phyloP scores from a whole-genome alignment of 2,888 invertebrate genomes.

The Trichopoda pennipes region DNA sequence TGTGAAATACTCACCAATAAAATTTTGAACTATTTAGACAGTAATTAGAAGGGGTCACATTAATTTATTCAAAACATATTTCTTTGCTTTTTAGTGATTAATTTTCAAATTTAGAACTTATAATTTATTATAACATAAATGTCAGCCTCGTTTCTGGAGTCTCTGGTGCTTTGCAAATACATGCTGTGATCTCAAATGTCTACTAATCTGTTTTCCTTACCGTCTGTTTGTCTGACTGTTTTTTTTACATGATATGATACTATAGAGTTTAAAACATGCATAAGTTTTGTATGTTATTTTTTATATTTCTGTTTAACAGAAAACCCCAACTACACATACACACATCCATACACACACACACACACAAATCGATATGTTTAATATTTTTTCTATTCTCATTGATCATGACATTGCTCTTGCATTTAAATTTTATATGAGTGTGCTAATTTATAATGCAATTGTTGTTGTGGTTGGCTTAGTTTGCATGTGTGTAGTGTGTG shows the following conservation, averaged over 20 bases:
- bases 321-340: slow-evolving; percentile 20
- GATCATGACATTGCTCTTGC: slow-evolving; percentile 65
- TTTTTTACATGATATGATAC: slow-evolving; percentile 39
- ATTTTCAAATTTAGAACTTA: neutral
- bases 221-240: neutral
- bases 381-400: slow-evolving; percentile 41
- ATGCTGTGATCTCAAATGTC: slow-evolving; percentile 24
- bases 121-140: neutral
- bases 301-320: slow-evolving; percentile 33
- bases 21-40: no score
- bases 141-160: neutral
- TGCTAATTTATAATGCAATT: slow-evolving; percentile 13
- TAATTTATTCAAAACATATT: no score
- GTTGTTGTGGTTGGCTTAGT: neutral
- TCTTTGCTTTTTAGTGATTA: no score
- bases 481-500: neutral
- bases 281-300: neutral
- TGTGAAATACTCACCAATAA: no score
- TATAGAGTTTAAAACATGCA: slow-evolving; percentile 49
- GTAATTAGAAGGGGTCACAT: no score
- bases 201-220: slow-evolving; percentile 2
- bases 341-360: slow-evolving; percentile 21
- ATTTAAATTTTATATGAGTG: slow-evolving; percentile 24
- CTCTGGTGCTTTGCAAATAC: slow-evolving; percentile 11
- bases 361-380: slow-evolving; percentile 27